Base-by-base conservation (phyloP, 2,113 vertebrate genomes). In the Mandrillus leucophaeus region DNA sequence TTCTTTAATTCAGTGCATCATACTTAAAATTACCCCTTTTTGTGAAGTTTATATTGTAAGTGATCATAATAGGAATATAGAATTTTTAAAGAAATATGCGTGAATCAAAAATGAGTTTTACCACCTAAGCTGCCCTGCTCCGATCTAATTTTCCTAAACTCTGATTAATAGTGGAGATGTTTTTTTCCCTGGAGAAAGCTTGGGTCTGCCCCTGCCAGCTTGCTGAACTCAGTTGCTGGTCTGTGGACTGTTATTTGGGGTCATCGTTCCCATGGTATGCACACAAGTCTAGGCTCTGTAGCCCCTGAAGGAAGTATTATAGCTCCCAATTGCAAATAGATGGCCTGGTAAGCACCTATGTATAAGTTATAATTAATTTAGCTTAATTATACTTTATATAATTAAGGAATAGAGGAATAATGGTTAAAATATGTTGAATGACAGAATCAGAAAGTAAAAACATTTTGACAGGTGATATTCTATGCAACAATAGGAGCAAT, bases 301-400 rank as follows among this genome's bases (percentile, higher is more conserved):
- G 70, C 84, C 40, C 11, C 70, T 90, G 30, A 75, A 85, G 57
- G 61, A 88, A 75, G 27, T 92, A 23, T 57, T 81, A 38, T 64
- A 83, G 66, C 79, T 96, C 73, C 76, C 50, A 85, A 14, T 45
- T 93, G 80, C 75, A 95, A 75, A 48, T 92, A 79, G 78, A 78
- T 95, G 70, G 70, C 55, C 66, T 97, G 96, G 79, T 80, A 95
- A 88, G 70, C 96, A 88, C 85, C 82, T 96, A 43, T 35, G 38
- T 84, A 30, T 85, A 82, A 78, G 43, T 96, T 88, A 64, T 95
- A 96, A 96, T 91, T 96, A 95, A 93, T 95, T 81, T 95, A 81
- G 32, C 72, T 90, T 97, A 93, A 87, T 94, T 96, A 87, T 90
- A 90, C 81, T 88, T 91, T 27, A 88, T 89, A 50, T 93, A 78